Evolutionary conservation across 2,888 invertebrate genomes (phyloP).

Genomic region (Aquatica leii): DNA sequence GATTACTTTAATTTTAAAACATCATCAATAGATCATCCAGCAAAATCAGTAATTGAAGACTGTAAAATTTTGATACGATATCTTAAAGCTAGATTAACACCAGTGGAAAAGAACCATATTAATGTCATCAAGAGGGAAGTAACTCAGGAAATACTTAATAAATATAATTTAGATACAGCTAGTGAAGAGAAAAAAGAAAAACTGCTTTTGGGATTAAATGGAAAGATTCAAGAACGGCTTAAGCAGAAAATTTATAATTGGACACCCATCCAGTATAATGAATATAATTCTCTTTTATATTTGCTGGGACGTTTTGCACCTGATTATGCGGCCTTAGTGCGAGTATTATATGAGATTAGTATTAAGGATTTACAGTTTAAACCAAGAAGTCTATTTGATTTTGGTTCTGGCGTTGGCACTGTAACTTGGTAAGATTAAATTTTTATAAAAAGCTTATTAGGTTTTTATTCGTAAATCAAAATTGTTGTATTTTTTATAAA

Average conservation of each 20-base stretch:
- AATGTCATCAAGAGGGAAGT: constrained; percentile 61
- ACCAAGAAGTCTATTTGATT: constrained; percentile 85
- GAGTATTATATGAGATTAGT: constrained; percentile 78
- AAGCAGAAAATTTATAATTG: constrained; percentile 74
- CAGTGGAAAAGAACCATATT: constrained; percentile 68
- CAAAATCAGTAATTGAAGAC: constrained; percentile 65
- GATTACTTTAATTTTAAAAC: background rate
- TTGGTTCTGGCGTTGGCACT: constrained; percentile 90
- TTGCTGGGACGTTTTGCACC: constrained; percentile 73
- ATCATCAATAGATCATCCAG: constrained; percentile 62
- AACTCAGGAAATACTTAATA: constrained; percentile 49
- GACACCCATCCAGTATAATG: constrained; percentile 76
- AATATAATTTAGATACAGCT: constrained; percentile 56
- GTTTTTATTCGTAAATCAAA: no score
- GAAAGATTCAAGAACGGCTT: constrained; percentile 66
- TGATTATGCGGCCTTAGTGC: constrained; percentile 77
- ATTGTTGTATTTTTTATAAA: no score
- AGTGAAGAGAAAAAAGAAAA: constrained; percentile 59
- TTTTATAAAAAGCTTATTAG: background rate
- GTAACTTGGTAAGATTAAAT: constrained; percentile 72
- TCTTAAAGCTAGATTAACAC: constrained; percentile 70
- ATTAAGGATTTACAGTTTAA: constrained; percentile 70
- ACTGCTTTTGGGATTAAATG: constrained; percentile 62
- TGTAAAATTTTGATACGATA: constrained; percentile 67
- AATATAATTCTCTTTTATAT: constrained; percentile 73